Evolutionary conservation across 1,140 invertebrate genomes (phyloP).

Genomic region (Diplogasteroides magnus): DNA sequence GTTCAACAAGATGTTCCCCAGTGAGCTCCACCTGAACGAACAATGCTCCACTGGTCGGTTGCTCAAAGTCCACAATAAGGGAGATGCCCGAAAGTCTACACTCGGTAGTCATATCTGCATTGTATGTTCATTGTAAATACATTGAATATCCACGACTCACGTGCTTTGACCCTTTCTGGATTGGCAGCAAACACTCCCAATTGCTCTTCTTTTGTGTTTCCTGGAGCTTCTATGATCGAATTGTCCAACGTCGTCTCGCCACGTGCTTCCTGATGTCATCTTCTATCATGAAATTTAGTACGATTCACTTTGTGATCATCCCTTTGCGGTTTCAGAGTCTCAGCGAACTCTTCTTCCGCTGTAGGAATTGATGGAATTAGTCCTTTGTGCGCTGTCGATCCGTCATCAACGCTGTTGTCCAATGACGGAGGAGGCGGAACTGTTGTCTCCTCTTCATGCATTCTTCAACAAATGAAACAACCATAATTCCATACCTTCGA

Average conservation of each 20-base stretch:
- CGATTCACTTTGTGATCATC: slow-evolving; percentile 11
- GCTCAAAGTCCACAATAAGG: slow-evolving; percentile 32
- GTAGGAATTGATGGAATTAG: slow-evolving; percentile 13
- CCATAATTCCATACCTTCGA: too few relatives aligned
- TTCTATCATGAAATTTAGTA: too few relatives aligned
- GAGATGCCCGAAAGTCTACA: slow-evolving; percentile 44
- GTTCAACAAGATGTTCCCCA: too few relatives aligned
- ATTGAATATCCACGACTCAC: slow-evolving; percentile 8
- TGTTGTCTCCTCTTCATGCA: too few relatives aligned
- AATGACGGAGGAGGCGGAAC: slow-evolving; percentile 4
- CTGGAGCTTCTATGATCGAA: slow-evolving; percentile 23
- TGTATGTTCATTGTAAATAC: slow-evolving; percentile 7
- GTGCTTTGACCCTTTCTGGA: slow-evolving; percentile 11
- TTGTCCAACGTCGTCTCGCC: slow-evolving; percentile 10
- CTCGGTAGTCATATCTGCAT: slow-evolving; percentile 43
- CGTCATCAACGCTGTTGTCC: slow-evolving; percentile 9
- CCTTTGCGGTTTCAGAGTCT: slow-evolving; percentile 1
- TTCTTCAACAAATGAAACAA: too few relatives aligned
- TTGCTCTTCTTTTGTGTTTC: slow-evolving; percentile 4
- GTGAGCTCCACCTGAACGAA: slow-evolving; percentile 30
- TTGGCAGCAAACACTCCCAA: not conserved
- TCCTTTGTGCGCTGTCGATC: slow-evolving; percentile 7
- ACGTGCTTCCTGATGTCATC: too few relatives aligned
- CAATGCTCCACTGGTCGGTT: slow-evolving; percentile 34
- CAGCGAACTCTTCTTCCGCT: slow-evolving; percentile 8